Evolutionary conservation across 2,888 invertebrate species (phyloP).

Genomic region (Gymnosoma rotundatum): DNA sequence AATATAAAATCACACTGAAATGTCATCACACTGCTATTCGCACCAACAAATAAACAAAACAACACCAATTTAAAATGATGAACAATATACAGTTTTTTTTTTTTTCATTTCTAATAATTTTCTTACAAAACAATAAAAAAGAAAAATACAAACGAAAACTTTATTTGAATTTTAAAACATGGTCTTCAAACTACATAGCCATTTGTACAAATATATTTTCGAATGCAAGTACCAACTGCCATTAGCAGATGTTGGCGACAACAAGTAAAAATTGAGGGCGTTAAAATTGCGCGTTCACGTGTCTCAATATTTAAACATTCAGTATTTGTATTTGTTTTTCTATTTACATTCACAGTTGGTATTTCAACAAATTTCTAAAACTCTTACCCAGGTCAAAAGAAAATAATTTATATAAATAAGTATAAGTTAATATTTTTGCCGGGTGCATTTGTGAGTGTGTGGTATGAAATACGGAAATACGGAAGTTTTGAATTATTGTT

Average conservation of each 20-base stretch:
- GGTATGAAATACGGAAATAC: conserved; percentile 18
- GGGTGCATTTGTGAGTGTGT: neutral
- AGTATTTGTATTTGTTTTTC: conserved; percentile 21
- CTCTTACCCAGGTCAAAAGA: neutral
- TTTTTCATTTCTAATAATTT: conserved; percentile 22
- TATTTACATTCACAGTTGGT: conserved; percentile 35
- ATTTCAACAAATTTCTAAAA: conserved; percentile 29
- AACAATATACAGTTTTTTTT: conserved; percentile 31
- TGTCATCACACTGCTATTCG: neutral
- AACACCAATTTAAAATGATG: conserved; percentile 42
- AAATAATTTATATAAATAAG: neutral
- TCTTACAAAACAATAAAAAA: conserved; percentile 9
- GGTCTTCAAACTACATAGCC: conserved; percentile 24
- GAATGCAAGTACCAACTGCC: conserved; percentile 54
- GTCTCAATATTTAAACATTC: conserved; percentile 29
- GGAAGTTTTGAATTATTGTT: conserved; percentile 68
- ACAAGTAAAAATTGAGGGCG: conserved; percentile 45
- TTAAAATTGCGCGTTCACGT: conserved; percentile 64
- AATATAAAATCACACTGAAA: conserved; percentile 35
- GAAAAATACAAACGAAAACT: conserved; percentile 50
- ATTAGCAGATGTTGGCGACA: conserved; percentile 56
- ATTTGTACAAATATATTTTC: conserved; percentile 12
- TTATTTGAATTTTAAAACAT: conserved; percentile 42
- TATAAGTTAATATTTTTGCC: neutral
- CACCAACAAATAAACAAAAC: conserved; percentile 39